Conservation (phyloP, 1,140 invertebrate genomes). For the Episyrphus balteatus region DNA sequence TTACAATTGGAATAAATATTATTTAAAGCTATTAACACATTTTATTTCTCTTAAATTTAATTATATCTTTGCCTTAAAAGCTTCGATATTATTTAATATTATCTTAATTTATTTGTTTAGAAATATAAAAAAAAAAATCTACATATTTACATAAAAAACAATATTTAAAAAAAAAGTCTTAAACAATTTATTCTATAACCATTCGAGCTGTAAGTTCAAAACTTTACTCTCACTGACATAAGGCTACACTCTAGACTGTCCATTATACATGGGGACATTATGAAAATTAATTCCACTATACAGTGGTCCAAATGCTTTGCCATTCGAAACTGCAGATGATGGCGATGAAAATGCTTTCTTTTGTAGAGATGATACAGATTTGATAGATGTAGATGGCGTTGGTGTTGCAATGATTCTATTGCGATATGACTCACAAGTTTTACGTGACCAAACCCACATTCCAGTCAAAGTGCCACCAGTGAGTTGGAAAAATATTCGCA, state of each 20-base stretch:
- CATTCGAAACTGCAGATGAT: neutral
- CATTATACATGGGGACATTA: conserved; percentile 31
- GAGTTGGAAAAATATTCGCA: conserved; percentile 64
- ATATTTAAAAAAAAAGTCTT: too few relatives aligned
- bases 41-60: too few relatives aligned
- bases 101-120: too few relatives aligned
- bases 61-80: too few relatives aligned
- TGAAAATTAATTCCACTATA: conserved; percentile 35
- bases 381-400: conserved; percentile 14
- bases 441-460: conserved; percentile 85
- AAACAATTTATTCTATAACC: too few relatives aligned
- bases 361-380: conserved; percentile 7
- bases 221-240: neutral
- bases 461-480: conserved; percentile 73
- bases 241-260: conserved; percentile 24
- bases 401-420: conserved; percentile 19
- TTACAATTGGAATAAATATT: too few relatives aligned
- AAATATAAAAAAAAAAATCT: too few relatives aligned
- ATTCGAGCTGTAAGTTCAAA: too few relatives aligned
- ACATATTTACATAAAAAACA: too few relatives aligned
- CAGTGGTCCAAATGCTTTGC: conserved; percentile 11
- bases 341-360: conserved; percentile 2
- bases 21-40: too few relatives aligned
- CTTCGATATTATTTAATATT: too few relatives aligned
- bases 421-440: conserved; percentile 52